Evolutionary conservation across 2,888 invertebrate species (phyloP).

Genomic region (Phengaris alcon): DNA sequence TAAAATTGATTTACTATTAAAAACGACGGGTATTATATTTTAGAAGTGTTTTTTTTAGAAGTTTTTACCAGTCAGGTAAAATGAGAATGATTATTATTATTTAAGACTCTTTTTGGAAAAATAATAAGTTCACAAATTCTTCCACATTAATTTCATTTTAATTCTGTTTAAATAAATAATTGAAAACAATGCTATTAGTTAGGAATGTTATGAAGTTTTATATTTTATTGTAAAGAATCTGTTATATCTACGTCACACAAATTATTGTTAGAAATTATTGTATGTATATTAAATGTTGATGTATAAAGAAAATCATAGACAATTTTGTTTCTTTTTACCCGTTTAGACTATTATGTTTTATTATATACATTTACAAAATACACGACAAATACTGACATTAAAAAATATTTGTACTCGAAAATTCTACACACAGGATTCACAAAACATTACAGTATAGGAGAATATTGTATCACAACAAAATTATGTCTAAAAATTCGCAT

Average conservation of each 20-base stretch:
- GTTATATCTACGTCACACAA: conserved; percentile 33
- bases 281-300: conserved; percentile 62
- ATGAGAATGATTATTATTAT: background rate
- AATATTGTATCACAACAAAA: conserved; percentile 29
- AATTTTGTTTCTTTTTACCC: conserved; percentile 50
- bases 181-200: conserved; percentile 22
- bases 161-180: background rate
- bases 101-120: background rate
- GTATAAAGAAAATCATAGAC: conserved; percentile 57
- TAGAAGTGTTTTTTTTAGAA: too few species aligned
- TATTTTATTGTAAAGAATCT: conserved; percentile 31
- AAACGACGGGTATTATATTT: background rate
- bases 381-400: conserved; percentile 31
- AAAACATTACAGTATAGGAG: conserved; percentile 24
- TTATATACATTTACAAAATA: conserved; percentile 37
- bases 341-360: conserved; percentile 30
- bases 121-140: background rate
- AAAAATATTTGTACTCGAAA: conserved; percentile 32
- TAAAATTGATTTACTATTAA: background rate
- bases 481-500: conserved; percentile 36
- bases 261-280: conserved; percentile 44
- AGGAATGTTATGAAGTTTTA: conserved; percentile 30
- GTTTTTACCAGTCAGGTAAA: too few species aligned
- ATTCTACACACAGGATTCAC: conserved; percentile 14
- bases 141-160: conserved; percentile 5